These are phyloP conservation scores for Natrix natrix DNA, from an alignment of 2,797 vertebrate species.

Conservation along the genomic window DNA sequence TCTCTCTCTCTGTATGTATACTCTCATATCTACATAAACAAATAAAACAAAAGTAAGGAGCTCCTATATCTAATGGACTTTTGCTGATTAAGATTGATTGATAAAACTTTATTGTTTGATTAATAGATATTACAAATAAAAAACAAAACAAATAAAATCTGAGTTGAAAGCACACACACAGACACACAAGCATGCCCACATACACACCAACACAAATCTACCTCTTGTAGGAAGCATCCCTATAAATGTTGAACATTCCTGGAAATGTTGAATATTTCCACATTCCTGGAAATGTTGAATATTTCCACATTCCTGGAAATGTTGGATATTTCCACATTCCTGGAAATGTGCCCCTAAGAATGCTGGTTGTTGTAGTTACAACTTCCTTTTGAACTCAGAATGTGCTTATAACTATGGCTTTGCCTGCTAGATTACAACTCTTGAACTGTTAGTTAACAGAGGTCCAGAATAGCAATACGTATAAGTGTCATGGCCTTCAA, in stretches of 20 bases:
- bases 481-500: not conserved
- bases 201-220: not conserved
- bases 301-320: not conserved
- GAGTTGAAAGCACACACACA: not conserved
- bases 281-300: not conserved
- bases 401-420: not conserved
- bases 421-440: not conserved
- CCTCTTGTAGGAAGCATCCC: not conserved
- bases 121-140: not conserved
- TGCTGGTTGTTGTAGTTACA: not conserved
- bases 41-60: not conserved
- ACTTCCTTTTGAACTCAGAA: not conserved
- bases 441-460: not conserved
- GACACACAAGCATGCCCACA: not conserved
- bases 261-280: not conserved
- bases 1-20: no score
- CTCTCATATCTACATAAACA: not conserved
- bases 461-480: not conserved
- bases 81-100: not conserved
- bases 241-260: not conserved
- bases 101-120: not conserved
- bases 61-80: not conserved
- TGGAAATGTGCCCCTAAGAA: not conserved
- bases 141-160: not conserved
- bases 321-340: not conserved